phyloP scores from a whole-genome alignment of 2,888 invertebrate species.

The Nebria salina region DNA sequence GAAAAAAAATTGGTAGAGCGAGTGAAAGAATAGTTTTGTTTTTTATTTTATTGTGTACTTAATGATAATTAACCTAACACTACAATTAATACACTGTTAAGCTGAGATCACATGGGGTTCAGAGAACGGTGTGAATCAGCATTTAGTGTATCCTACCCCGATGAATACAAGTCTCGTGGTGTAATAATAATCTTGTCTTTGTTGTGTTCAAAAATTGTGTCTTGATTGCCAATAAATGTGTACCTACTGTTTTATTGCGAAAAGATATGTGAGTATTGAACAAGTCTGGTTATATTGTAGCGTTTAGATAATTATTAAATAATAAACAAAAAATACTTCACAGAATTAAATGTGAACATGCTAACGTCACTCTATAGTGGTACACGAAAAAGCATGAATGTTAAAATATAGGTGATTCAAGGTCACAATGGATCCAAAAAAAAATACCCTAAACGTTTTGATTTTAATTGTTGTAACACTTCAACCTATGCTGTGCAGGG shows the following conservation, averaged over 20 bases:
- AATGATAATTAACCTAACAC: not conserved
- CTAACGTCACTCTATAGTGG: not conserved
- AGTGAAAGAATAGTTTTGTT: not conserved
- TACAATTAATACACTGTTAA: not conserved
- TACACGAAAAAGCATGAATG: constrained; percentile 1
- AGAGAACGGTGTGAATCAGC: not conserved
- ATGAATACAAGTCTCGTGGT: constrained; percentile 16
- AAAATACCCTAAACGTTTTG: not conserved
- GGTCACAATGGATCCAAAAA: not conserved
- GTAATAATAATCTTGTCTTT: constrained; percentile 28
- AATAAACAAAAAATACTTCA: not conserved
- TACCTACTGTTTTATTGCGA: not conserved
- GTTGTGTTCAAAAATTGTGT: constrained; percentile 41
- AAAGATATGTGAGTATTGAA: not conserved
- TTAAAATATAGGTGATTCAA: not conserved
- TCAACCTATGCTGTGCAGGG: constrained; percentile 25
- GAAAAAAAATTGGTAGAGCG: not conserved
- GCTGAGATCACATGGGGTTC: not conserved
- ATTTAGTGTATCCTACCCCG: not conserved
- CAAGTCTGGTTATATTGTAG: not conserved
- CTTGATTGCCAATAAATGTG: constrained; percentile 18
- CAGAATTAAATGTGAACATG: not conserved
- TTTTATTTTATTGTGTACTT: not conserved
- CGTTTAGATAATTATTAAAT: not conserved
- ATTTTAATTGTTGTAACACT: constrained; percentile 6